These are phyloP conservation scores for Drosophila birchii DNA, from an alignment of 2,888 invertebrate genomes.

Conservation along the genomic window DNA sequence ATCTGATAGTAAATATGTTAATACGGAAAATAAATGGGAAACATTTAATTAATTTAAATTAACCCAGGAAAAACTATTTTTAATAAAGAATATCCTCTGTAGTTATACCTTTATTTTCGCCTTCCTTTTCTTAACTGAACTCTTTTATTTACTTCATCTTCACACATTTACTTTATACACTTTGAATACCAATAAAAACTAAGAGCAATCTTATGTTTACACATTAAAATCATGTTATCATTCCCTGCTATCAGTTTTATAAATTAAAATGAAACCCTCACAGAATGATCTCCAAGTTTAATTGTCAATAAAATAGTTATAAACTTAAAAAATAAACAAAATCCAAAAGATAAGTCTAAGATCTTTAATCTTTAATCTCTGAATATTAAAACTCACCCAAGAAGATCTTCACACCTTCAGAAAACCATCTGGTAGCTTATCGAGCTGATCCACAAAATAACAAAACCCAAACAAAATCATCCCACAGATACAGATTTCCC, in stretches of 20 bases:
- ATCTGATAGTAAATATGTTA: background rate
- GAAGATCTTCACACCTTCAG: slow-evolving; percentile 62
- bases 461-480: slow-evolving; percentile 45
- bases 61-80: background rate
- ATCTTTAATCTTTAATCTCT: slow-evolving; percentile 19
- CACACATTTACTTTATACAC: too few species aligned
- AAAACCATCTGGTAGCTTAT: slow-evolving; percentile 54
- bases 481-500: slow-evolving; percentile 37
- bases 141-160: too few species aligned
- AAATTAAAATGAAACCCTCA: background rate
- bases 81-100: background rate
- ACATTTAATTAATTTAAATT: background rate
- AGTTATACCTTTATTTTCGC: background rate
- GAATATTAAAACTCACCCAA: slow-evolving; percentile 17
- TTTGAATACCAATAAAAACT: background rate
- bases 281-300: background rate
- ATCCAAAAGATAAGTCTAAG: background rate
- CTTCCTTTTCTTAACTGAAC: too few species aligned
- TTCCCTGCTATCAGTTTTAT: background rate
- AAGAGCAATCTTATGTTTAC: background rate
- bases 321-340: background rate
- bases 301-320: slow-evolving; percentile 2
- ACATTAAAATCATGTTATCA: background rate
- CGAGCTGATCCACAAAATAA: slow-evolving; percentile 33
- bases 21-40: background rate